phyloP scores from a whole-genome alignment of 2,113 vertebrate genomes.

The Dendropsophus ebraccatus region DNA sequence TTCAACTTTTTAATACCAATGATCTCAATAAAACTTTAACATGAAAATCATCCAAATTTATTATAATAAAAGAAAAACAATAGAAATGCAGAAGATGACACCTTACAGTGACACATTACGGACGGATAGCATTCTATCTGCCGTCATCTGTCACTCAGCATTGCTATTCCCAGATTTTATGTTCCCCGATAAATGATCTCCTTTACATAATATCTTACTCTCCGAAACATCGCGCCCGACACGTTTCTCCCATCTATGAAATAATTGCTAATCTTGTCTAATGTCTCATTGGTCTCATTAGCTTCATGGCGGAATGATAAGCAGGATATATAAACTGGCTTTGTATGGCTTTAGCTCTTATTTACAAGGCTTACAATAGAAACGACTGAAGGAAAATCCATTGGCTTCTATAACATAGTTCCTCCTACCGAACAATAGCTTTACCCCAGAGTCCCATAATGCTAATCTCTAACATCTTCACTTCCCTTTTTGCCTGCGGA shows the following conservation, averaged over 20 bases:
- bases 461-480: constrained; percentile 54
- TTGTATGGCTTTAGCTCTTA: neutral
- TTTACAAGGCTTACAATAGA: constrained; percentile 35
- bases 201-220: neutral
- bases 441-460: constrained; percentile 49
- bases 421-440: constrained; percentile 26
- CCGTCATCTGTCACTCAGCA: neutral
- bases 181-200: neutral
- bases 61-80: too few species aligned
- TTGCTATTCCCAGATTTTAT: neutral
- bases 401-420: constrained; percentile 19
- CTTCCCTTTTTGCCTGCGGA: constrained; percentile 49
- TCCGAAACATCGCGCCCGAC: neutral
- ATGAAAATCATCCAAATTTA: too few species aligned
- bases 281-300: constrained; percentile 41
- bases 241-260: neutral
- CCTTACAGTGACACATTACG: neutral
- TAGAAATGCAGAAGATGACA: too few species aligned
- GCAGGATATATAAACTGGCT: constrained; percentile 4
- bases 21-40: too few species aligned
- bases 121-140: neutral
- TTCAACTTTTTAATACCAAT: too few species aligned
- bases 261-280: constrained; percentile 6
- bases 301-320: constrained; percentile 14
- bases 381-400: constrained; percentile 6